Base-by-base conservation (phyloP, 1,140 invertebrate species). In the Eurosta solidaginis region DNA sequence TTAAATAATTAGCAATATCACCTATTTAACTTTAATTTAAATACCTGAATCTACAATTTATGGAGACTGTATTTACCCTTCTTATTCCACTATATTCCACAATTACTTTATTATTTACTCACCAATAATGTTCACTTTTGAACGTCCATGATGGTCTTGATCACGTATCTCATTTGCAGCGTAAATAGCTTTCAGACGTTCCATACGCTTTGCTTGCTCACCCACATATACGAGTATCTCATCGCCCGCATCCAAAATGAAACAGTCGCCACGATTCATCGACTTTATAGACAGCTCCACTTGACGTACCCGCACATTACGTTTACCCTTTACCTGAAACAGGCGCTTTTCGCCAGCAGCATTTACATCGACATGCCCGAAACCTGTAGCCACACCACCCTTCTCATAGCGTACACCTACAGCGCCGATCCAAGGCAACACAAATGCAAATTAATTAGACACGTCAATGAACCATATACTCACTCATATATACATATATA, bases 231-330 rank as follows among this genome's bases (percentile, higher is more conserved):
- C 92, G 82, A 92, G 94, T 73, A 97, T 92, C 76, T 93, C 91
- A 74, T 91, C 91, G 25, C 93, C 93, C 20, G 92, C 89, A 88
- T 97, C 96, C 79, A 97, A 87, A 82, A 97, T 95, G 88, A 96
- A 98, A 81, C 93, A 95, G 85, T 97, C 96, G 1, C 96, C 96
- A 87, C 93, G 92, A 89, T 97, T 97, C 93, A 97, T 94, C 0
- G 94, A 93, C 1, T 91, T 90, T 52, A 96, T 92, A 14, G 90
- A 90, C 14, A 94, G 91, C 73, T 92, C 91, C 50, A 96, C 94
- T 90, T 96, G 93, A 79, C 91, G 90, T 9, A 96, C 93, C 52
- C 95, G 90, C 68, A 97, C 92, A 85, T 96, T 96, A 78, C 92
- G 92, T 83, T 96, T 96, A 68, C 96, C 96, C 88, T 97, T 97